Percentiles rank a stretch among this genome's conserved stretches.
Evolutionary conservation across 2,113 vertebrate species (phyloP).

Genomic region (Dasyurus viverrinus): DNA sequence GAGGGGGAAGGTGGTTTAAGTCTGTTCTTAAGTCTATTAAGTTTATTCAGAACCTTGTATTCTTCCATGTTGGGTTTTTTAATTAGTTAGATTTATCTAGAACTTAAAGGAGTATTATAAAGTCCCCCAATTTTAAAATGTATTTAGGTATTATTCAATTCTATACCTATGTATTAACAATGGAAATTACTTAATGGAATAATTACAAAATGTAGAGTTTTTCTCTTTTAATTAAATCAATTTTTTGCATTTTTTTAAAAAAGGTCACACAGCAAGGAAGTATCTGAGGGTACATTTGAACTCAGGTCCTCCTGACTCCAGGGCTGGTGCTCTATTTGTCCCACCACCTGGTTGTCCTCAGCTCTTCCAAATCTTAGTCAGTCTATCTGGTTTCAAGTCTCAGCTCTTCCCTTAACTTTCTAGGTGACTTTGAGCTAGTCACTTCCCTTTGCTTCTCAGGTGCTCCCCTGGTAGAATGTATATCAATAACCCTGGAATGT

Average conservation of each 20-base stretch:
- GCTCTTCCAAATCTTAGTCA: neutral
- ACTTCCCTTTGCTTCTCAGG: neutral
- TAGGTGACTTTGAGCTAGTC: neutral
- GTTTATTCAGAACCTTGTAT: neutral
- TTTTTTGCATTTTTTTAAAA: neutral
- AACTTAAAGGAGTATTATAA: neutral
- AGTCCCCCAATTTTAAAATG: neutral
- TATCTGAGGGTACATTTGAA: neutral
- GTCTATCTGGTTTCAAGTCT: neutral
- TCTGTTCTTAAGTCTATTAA: neutral
- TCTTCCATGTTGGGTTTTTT: neutral
- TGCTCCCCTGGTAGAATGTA: neutral
- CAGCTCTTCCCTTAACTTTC: neutral
- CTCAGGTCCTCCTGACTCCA: neutral
- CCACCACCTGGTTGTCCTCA: neutral
- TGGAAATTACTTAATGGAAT: neutral
- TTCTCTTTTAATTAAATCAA: neutral
- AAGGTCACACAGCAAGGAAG: neutral
- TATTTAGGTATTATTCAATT: neutral
- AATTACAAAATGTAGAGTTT: neutral
- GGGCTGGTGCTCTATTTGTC: neutral
- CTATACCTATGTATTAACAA: neutral
- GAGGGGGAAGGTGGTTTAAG: neutral
- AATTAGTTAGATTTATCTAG: neutral
- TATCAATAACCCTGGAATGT: neutral